These are phyloP conservation scores for Podarcis siculus DNA, from an alignment of 2,797 vertebrate species.

Conservation along the genomic window DNA sequence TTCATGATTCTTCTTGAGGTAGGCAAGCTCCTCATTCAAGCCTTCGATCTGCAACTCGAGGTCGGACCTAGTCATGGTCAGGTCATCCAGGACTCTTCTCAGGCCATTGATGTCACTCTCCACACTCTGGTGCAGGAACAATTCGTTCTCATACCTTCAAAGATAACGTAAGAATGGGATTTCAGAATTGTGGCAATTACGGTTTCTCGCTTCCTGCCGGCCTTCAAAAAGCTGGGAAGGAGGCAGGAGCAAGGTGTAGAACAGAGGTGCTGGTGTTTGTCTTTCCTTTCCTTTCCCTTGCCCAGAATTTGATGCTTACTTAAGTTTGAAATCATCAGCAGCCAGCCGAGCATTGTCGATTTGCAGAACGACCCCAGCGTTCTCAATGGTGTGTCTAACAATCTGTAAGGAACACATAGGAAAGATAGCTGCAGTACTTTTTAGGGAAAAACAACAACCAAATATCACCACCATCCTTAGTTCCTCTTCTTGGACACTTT, in stretches of 20 bases:
- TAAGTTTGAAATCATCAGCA: constrained; percentile 87
- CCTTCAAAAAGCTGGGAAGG: no score
- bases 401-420: constrained; percentile 74
- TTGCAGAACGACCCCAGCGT: constrained; percentile 78
- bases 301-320: constrained; percentile 72
- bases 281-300: not conserved
- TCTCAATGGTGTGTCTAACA: constrained; percentile 70
- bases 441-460: not conserved
- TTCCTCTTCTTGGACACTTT: not conserved
- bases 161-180: no score
- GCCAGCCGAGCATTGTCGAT: constrained; percentile 88
- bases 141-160: constrained; percentile 62
- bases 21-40: constrained; percentile 59
- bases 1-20: constrained; percentile 65
- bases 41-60: constrained; percentile 59
- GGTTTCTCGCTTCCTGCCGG: not conserved
- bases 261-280: rapidly evolving
- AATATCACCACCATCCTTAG: not conserved
- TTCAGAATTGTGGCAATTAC: not conserved
- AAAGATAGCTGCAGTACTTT: not conserved
- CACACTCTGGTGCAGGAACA: constrained; percentile 47
- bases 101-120: constrained; percentile 58
- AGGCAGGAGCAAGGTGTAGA: no score
- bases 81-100: constrained; percentile 59
- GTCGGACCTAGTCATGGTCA: constrained; percentile 56